Conservation (phyloP, 64 coral and sea anemone species). For the Anthopleura sola region DNA sequence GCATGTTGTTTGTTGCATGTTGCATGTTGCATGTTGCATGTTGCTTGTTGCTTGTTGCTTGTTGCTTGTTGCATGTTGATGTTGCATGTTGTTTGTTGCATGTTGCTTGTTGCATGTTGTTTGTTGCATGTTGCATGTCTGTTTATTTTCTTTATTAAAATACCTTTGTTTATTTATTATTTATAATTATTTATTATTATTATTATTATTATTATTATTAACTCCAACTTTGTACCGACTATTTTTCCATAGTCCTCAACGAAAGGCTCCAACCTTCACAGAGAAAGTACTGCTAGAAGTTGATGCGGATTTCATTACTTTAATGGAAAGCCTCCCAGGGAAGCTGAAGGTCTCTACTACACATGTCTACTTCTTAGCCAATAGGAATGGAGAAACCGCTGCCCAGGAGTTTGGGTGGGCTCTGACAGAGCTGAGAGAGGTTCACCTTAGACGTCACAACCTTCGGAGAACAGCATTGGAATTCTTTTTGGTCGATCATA, state of each 20-base stretch:
- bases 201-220: too few species aligned
- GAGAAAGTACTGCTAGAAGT: constrained; percentile 43
- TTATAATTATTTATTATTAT: too few species aligned
- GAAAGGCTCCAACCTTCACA: constrained; percentile 23
- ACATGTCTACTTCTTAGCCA: constrained; percentile 75
- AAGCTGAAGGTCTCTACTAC: constrained; percentile 72
- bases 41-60: too few species aligned
- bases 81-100: too few species aligned
- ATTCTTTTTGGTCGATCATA: constrained; percentile 95
- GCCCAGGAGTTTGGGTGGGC: constrained; percentile 77
- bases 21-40: too few species aligned
- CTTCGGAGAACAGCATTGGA: constrained; percentile 90
- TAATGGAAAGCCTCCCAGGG: constrained; percentile 86
- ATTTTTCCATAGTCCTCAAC: constrained; percentile 12
- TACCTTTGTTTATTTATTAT: too few species aligned
- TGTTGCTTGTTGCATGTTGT: too few species aligned
- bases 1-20: too few species aligned
- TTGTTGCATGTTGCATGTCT: too few species aligned
- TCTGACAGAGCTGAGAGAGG: constrained; percentile 78
- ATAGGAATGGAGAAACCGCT: constrained; percentile 39
- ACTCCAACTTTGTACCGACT: too few species aligned
- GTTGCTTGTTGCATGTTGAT: too few species aligned
- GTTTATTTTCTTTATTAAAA: too few species aligned
- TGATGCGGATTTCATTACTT: constrained; percentile 75
- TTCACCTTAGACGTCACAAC: constrained; percentile 85